phyloP scores from a whole-genome alignment of 2,113 vertebrate genomes.

The Chionis minor region DNA sequence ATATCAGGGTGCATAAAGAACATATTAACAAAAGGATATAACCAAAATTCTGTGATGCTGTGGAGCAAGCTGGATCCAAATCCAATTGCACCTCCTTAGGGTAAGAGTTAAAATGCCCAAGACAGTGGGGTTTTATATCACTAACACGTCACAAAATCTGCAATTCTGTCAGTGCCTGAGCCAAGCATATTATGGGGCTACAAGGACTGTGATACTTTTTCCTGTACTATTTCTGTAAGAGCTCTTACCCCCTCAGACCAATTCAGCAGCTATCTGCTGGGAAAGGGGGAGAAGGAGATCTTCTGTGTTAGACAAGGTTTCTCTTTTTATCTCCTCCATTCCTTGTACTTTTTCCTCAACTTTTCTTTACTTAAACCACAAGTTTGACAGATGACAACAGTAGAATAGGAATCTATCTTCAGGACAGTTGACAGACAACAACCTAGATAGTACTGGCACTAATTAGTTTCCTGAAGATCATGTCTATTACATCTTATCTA shows the following conservation, averaged over 20 bases:
- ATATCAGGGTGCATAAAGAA: not conserved
- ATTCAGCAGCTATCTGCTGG: not conserved
- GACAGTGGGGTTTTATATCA: not conserved
- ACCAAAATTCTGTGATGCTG: not conserved
- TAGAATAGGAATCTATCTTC: not conserved
- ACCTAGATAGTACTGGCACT: not conserved
- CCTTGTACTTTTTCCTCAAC: not conserved
- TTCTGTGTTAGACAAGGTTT: not conserved
- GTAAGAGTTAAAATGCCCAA: not conserved
- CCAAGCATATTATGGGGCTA: not conserved
- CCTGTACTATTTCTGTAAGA: not conserved
- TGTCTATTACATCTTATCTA: not conserved
- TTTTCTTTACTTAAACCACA: not conserved
- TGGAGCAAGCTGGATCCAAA: not conserved
- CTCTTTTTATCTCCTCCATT: not conserved
- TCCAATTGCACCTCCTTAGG: not conserved
- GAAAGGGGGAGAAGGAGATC: accelerated
- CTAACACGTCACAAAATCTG: not conserved
- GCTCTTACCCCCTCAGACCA: not conserved
- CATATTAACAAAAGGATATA: not conserved
- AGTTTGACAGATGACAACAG: not conserved
- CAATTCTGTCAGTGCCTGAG: not conserved
- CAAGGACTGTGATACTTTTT: not conserved
- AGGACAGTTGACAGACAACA: not conserved
- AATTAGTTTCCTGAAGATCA: not conserved